phyloP scores from a whole-genome alignment of 2,113 vertebrate species.

The Tragelaphus buxtoni region DNA sequence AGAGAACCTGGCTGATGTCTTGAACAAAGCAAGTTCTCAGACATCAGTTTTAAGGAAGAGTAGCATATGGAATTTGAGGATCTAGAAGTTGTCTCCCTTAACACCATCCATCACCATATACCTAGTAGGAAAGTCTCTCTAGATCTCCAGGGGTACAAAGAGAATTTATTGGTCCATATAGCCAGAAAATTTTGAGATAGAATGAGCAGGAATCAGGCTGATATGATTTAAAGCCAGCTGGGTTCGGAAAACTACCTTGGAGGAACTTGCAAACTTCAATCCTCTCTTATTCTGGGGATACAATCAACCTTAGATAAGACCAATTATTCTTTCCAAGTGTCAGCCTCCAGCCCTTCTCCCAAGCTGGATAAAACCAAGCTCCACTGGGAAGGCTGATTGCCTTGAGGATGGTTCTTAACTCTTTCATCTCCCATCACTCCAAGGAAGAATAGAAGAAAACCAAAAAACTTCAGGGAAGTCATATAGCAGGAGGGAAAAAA shows the following conservation, averaged over 20 bases:
- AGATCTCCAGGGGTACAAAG: not conserved
- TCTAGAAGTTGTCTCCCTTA: not conserved
- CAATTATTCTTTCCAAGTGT: not conserved
- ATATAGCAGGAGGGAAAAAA: not conserved
- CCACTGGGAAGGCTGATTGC: not conserved
- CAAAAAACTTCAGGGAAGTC: not conserved
- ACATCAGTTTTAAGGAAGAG: not conserved
- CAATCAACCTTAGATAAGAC: not conserved
- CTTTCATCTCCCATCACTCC: not conserved
- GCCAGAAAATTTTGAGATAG: not conserved
- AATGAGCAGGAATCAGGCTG: not conserved
- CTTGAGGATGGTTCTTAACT: not conserved
- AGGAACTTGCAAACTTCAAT: not conserved
- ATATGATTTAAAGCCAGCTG: not conserved
- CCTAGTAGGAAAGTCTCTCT: not conserved
- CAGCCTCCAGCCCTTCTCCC: not conserved
- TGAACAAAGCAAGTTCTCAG: not conserved
- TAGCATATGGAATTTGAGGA: not conserved
- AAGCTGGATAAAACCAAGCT: not conserved
- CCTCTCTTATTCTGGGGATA: not conserved
- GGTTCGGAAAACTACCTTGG: not conserved
- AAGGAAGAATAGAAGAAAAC: not conserved
- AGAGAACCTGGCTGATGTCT: not conserved
- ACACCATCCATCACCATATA: not conserved
- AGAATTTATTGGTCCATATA: not conserved